Percentiles rank a stretch among this genome's conserved stretches.
Evolutionary conservation across 2,888 invertebrate species (phyloP).

Genomic region (Hypena proboscidalis): DNA sequence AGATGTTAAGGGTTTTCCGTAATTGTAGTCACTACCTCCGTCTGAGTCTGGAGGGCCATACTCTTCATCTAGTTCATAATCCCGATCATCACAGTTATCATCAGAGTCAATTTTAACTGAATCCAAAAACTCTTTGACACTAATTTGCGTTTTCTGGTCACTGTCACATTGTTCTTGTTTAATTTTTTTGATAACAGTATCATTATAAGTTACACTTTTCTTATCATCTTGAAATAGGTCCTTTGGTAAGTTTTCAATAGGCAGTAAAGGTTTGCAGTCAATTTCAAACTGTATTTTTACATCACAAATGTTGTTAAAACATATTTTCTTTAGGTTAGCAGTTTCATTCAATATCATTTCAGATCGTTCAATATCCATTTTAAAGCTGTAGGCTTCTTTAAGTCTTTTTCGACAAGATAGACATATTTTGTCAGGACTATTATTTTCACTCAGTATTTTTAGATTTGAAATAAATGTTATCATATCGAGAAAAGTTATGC

Average conservation of each 20-base stretch:
- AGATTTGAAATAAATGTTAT: constrained; percentile 49
- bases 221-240: constrained; percentile 34
- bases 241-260: constrained; percentile 26
- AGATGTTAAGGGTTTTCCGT: not conserved
- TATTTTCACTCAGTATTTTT: constrained; percentile 48
- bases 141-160: constrained; percentile 41
- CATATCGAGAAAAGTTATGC: constrained; percentile 54
- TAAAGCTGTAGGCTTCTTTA: constrained; percentile 59
- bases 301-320: constrained; percentile 58
- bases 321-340: constrained; percentile 46
- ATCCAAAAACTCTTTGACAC: constrained; percentile 56
- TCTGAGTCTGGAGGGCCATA: constrained; percentile 28
- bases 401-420: constrained; percentile 65
- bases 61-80: constrained; percentile 36
- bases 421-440: constrained; percentile 54
- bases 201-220: constrained; percentile 38
- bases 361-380: constrained; percentile 59
- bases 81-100: constrained; percentile 45
- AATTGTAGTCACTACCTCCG: constrained; percentile 16
- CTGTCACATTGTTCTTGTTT: constrained; percentile 6
- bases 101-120: constrained; percentile 52
- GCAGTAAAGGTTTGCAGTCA: constrained; percentile 28
- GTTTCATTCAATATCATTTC: constrained; percentile 48
- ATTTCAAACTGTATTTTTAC: constrained; percentile 52
- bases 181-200: constrained; percentile 51